phyloP scores from a whole-genome alignment of 2,113 vertebrate genomes.

The Mugil cephalus region DNA sequence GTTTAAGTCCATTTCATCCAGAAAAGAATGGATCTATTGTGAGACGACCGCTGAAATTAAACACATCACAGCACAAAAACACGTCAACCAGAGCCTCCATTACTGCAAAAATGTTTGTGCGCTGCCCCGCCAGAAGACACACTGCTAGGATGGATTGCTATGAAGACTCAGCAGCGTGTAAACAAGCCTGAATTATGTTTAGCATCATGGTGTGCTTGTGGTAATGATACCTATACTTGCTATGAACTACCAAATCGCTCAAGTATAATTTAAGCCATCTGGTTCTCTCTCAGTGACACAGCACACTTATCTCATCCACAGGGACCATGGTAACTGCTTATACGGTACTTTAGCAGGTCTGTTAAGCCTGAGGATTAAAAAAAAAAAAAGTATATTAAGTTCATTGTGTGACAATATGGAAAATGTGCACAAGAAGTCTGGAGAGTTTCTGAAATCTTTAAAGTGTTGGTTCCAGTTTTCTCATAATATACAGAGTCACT shows the following conservation, averaged over 20 bases:
- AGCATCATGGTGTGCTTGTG: not conserved
- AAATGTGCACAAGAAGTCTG: not conserved
- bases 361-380: not conserved
- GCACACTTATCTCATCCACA: not conserved
- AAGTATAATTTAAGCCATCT: not conserved
- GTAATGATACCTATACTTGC: not conserved
- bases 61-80: slow-evolving; percentile 1
- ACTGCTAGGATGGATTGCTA: not conserved
- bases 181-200: slow-evolving; percentile 11
- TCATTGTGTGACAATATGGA: not conserved
- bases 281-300: not conserved
- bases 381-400: no score
- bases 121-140: not conserved
- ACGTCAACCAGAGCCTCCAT: not conserved
- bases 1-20: not conserved
- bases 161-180: not conserved
- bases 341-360: no score
- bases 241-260: not conserved
- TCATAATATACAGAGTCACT: not conserved
- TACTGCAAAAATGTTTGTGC: not conserved
- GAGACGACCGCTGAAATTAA: slow-evolving; percentile 17
- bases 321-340: not conserved
- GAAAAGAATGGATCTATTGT: not conserved
- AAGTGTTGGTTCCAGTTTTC: not conserved
- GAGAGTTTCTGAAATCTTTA: no score